Evolutionary conservation across 2,113 vertebrate species (phyloP).

Genomic region (Podarcis muralis): DNA sequence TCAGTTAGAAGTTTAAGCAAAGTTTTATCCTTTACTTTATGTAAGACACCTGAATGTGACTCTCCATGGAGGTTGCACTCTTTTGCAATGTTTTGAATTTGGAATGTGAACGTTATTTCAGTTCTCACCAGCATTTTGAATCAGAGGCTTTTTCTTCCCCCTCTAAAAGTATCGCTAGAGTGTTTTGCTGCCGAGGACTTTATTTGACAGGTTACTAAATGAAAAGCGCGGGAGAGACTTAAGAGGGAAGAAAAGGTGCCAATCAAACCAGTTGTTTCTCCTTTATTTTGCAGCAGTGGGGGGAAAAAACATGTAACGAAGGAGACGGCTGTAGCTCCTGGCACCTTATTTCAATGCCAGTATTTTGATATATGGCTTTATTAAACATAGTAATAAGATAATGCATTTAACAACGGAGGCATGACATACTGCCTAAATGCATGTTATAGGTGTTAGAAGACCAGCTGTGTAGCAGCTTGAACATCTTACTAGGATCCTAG

Average conservation of each 20-base stretch:
- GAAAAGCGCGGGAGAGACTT: background rate
- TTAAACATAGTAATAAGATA: background rate
- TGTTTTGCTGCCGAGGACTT: background rate
- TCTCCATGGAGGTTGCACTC: background rate
- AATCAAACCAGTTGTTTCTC: background rate
- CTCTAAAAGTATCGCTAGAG: background rate
- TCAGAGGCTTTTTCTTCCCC: background rate
- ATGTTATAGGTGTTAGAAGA: background rate
- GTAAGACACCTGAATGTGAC: background rate
- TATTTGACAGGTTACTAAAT: constrained; percentile 22
- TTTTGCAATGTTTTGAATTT: background rate
- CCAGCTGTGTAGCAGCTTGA: background rate
- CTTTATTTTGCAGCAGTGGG: constrained; percentile 11
- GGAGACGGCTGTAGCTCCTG: background rate
- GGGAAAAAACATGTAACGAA: background rate
- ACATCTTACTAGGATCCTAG: background rate
- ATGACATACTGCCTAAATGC: background rate
- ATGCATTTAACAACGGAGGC: background rate
- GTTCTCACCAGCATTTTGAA: constrained; percentile 5
- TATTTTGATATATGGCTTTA: background rate
- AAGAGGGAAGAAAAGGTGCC: background rate
- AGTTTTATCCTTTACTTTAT: background rate
- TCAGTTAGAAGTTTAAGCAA: background rate
- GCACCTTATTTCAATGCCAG: fast-evolving
- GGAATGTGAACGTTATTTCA: background rate